Evolutionary conservation across 2,888 invertebrate genomes (phyloP).

Genomic region (Hypena proboscidalis): DNA sequence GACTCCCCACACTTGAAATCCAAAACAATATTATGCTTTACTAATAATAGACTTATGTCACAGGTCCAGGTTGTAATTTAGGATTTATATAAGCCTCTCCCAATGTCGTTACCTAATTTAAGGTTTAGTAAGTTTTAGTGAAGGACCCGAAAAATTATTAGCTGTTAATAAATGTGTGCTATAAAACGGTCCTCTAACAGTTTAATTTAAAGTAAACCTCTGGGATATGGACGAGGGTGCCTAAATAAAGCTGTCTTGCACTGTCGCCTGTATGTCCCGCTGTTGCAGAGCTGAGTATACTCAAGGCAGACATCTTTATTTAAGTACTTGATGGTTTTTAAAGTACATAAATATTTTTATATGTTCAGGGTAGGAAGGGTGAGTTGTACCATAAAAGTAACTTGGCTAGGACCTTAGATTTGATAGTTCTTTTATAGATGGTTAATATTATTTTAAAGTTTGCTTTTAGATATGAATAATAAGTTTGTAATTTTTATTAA

Average conservation of each 20-base stretch:
- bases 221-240: constrained; percentile 53
- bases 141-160: constrained; percentile 68
- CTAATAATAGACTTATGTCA: constrained; percentile 72
- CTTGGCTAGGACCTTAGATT: constrained; percentile 80
- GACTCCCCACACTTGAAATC: constrained; percentile 60
- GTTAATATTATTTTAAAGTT: constrained; percentile 80
- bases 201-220: constrained; percentile 63
- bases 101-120: constrained; percentile 78
- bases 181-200: constrained; percentile 67
- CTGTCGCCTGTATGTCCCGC: constrained; percentile 10
- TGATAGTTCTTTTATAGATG: constrained; percentile 82
- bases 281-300: constrained; percentile 20
- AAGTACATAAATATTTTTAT: constrained; percentile 84
- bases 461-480: constrained; percentile 81
- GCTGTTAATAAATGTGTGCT: constrained; percentile 78
- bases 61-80: constrained; percentile 82
- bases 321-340: constrained; percentile 63
- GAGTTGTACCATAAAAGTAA: constrained; percentile 77
- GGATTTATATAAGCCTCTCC: constrained; percentile 73
- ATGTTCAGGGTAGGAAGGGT: constrained; percentile 77
- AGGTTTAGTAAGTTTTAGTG: constrained; percentile 71
- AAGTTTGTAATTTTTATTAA: constrained; percentile 82
- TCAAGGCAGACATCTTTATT: constrained; percentile 56
- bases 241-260: constrained; percentile 59
- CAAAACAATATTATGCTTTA: constrained; percentile 70